A percentile compares a stretch with the other conserved stretches of the same genome.
phyloP scores from a whole-genome alignment of 2,797 vertebrate species.

The Molossus alvarezi region DNA sequence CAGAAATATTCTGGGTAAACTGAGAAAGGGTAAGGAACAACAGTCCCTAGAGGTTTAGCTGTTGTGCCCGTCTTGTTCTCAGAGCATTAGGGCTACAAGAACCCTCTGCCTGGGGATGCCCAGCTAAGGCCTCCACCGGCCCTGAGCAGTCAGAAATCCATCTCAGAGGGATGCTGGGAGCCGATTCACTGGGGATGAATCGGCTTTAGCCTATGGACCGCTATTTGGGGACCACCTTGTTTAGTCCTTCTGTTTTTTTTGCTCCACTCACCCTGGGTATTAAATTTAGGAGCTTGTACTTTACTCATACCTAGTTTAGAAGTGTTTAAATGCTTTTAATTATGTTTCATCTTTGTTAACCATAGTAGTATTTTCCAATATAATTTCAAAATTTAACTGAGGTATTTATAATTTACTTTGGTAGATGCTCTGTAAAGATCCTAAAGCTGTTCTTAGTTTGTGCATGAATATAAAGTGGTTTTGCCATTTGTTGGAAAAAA shows the following conservation, averaged over 20 bases:
- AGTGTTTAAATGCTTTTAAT: neutral
- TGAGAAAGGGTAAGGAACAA: neutral
- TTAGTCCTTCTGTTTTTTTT: neutral
- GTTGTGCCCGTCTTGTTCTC: neutral
- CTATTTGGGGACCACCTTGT: neutral
- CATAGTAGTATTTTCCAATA: conserved; percentile 74
- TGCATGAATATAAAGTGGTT: conserved; percentile 71
- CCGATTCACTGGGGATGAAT: neutral
- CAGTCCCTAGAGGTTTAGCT: neutral
- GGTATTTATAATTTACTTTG: conserved; percentile 82
- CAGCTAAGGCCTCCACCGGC: neutral
- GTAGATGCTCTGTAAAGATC: conserved; percentile 73
- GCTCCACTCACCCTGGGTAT: neutral
- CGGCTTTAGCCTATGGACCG: neutral
- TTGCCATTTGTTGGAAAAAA: conserved; percentile 72
- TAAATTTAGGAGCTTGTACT: neutral
- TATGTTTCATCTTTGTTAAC: conserved; percentile 58
- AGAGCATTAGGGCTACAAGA: neutral
- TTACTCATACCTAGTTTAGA: conserved; percentile 20
- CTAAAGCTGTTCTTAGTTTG: conserved; percentile 75
- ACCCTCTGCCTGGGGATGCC: neutral
- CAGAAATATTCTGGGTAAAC: neutral
- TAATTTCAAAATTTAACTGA: conserved; percentile 73
- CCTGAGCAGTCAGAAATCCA: neutral
- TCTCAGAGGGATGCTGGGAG: neutral